phyloP scores from a whole-genome alignment of 1,140 invertebrate genomes.

The Liolophura sinensis region DNA sequence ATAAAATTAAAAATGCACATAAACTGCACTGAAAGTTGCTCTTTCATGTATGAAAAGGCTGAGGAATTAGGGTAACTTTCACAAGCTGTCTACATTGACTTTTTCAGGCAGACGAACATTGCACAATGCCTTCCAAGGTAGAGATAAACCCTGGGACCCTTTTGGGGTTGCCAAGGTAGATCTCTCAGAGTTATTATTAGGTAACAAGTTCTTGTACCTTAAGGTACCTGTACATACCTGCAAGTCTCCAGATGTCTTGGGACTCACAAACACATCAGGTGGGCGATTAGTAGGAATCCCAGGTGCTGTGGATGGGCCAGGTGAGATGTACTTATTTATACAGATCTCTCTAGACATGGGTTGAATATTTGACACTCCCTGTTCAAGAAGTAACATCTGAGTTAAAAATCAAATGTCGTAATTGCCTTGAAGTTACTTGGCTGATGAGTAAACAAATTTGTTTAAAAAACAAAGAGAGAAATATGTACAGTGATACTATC shows the following conservation, averaged over 20 bases:
- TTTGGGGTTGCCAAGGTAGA: constrained; percentile 52
- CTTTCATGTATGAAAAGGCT: too few relatives aligned
- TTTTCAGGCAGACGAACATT: constrained; percentile 50
- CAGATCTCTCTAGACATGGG: neutral
- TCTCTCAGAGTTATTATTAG: constrained; percentile 54
- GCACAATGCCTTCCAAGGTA: constrained; percentile 51
- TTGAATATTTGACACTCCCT: neutral
- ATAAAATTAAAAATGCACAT: too few relatives aligned
- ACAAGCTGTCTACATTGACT: constrained; percentile 1
- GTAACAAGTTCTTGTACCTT: constrained; percentile 46
- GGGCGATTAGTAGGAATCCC: constrained; percentile 42
- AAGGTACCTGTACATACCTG: constrained; percentile 52
- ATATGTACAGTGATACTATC: neutral
- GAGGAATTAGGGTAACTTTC: too few relatives aligned
- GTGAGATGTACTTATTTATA: constrained; percentile 20
- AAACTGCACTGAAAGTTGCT: too few relatives aligned
- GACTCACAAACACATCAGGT: constrained; percentile 21
- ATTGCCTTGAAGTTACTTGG: too few relatives aligned
- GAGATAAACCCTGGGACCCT: constrained; percentile 55
- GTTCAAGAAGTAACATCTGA: neutral
- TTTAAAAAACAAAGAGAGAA: neutral
- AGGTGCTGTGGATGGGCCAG: constrained; percentile 56
- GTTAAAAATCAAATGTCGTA: too few relatives aligned
- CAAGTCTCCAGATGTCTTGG: constrained; percentile 47
- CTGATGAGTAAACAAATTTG: neutral